Evolutionary conservation across 2,113 vertebrate species (phyloP), one percentile per base, ranked within the genome.

Genomic region (Brachypteracias leptosomus): DNA sequence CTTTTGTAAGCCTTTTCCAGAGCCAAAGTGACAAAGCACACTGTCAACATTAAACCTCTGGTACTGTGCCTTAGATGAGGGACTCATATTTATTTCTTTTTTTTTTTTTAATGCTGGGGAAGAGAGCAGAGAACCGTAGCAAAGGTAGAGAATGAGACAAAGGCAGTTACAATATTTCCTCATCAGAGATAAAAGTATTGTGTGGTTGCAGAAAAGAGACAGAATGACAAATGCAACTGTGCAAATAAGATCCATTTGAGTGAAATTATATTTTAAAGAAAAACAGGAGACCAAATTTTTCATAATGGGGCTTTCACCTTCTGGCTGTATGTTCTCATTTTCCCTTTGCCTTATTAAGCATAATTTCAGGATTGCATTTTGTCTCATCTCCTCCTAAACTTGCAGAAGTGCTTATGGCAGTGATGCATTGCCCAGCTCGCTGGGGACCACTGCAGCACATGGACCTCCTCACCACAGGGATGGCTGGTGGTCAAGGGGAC

Each of bases 1-100:
- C 94, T 97, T 97, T 97, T 95, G 97, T 97, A 96, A 96, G 96
- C 86, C 93, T 96, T 95, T 96, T 95, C 89, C 75, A 91, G 61
- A 95, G 96, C 88, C 85, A 91, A 85, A 93, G 94, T 96, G 95
- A 97, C 96, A 97, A 95, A 97, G 78, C 46, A 77, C 79, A 52
- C 78, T 96, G 96, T 96, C 94, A 93, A 78, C 46, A 0, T 84
- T 85, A 96, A 90, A 96, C 76, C 90, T 91, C 79, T 71, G 35
- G 22, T 91, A 61, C 80, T 83, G 55, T 84, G 75, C 95, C 75
- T 72, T 62, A 72, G 75, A 84, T 79, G 89, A 95, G 76, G 72
- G 68, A n/a, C 88, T 78, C 38, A 33, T 76, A 51, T 88, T 85
- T 89, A 66, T 85, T 71, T 85, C 36, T 38, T 72, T 51, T 35